phyloP scores from a whole-genome alignment of 2,888 invertebrate species.

The Muschampia plurimacula region DNA sequence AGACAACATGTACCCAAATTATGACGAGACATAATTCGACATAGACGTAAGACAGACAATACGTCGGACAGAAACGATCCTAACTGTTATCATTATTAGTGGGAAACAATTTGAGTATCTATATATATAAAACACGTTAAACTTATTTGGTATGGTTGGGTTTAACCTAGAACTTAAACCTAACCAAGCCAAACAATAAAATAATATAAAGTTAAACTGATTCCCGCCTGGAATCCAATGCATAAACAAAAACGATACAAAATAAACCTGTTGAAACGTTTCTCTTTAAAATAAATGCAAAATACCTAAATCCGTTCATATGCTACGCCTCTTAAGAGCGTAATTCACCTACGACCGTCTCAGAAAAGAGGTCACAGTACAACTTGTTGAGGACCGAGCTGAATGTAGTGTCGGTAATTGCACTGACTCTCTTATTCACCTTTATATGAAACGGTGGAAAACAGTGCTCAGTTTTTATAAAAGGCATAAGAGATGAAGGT shows the following conservation, averaged over 20 bases:
- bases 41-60: too few relatives aligned
- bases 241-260: not conserved
- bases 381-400: constrained; percentile 36
- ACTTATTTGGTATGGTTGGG: too few relatives aligned
- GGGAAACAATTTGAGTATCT: too few relatives aligned
- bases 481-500: constrained; percentile 32
- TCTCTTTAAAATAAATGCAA: constrained; percentile 10
- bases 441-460: constrained; percentile 21
- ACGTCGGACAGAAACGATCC: too few relatives aligned
- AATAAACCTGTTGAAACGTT: constrained; percentile 12
- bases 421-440: constrained; percentile 24
- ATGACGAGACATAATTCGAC: too few relatives aligned
- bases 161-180: too few relatives aligned
- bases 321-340: constrained; percentile 23
- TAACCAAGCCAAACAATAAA: not conserved
- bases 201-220: not conserved
- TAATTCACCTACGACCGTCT: constrained; percentile 38
- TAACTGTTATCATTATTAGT: too few relatives aligned
- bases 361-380: constrained; percentile 36
- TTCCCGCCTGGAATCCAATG: not conserved
- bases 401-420: constrained; percentile 38
- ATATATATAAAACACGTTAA: too few relatives aligned
- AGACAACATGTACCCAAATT: too few relatives aligned
- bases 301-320: constrained; percentile 16
- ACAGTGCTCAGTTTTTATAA: constrained; percentile 13